Conservation (phyloP, 2,113 vertebrate species). For the Pampusana beccarii region DNA sequence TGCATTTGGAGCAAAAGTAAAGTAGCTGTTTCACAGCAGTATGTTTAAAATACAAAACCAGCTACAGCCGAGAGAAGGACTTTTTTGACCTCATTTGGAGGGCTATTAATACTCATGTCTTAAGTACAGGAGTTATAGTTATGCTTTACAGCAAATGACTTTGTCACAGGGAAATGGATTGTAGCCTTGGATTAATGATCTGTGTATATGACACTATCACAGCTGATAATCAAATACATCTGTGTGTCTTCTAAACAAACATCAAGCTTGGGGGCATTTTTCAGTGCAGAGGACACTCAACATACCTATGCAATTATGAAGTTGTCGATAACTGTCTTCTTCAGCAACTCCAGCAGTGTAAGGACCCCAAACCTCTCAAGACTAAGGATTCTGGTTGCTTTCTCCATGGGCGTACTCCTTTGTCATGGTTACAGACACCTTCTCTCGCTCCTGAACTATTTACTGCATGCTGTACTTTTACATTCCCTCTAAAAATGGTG, state of each 20-base stretch:
- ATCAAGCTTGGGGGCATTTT: not conserved
- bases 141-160: not conserved
- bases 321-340: not conserved
- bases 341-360: not conserved
- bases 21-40: not conserved
- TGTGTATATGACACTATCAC: not conserved
- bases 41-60: not conserved
- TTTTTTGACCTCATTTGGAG: not conserved
- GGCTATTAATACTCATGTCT: not conserved
- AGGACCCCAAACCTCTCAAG: not conserved
- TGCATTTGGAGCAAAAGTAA: not conserved
- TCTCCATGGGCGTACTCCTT: not conserved
- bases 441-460: not conserved
- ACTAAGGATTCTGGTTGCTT: not conserved
- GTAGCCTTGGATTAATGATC: not conserved
- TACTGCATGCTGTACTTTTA: not conserved
- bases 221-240: not conserved
- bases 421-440: not conserved
- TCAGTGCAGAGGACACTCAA: not conserved
- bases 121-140: not conserved
- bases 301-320: not conserved
- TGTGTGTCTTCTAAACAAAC: not conserved
- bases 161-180: not conserved
- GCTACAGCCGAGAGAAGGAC: not conserved
- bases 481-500: not conserved